Percentiles rank a stretch among this genome's conserved stretches.
phyloP scores from a whole-genome alignment of 1,140 invertebrate species.

The Drosophila biarmipes region DNA sequence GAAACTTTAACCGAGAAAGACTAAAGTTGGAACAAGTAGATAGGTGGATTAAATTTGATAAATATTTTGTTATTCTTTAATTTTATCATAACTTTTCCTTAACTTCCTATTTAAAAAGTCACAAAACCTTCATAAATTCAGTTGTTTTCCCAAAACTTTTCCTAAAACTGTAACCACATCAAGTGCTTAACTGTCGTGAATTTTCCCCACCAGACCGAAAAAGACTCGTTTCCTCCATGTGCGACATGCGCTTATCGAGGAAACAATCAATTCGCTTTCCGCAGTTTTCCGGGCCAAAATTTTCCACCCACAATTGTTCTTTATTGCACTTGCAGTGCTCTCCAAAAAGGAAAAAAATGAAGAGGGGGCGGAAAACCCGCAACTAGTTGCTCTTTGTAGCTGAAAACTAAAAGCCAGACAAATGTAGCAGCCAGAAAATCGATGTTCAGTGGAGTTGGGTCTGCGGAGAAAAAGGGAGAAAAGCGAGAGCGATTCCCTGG shows the following conservation, averaged over 20 bases:
- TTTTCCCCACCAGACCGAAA: constrained; percentile 5
- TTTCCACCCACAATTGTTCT: constrained; percentile 17
- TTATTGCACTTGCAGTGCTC: constrained; percentile 23
- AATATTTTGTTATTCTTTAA: no score
- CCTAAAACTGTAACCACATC: constrained; percentile 14
- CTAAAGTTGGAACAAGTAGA: no score
- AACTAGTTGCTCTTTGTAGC: constrained; percentile 69
- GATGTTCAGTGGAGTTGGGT: constrained; percentile 68
- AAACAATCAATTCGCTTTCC: constrained; percentile 47
- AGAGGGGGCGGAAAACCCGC: constrained; percentile 32
- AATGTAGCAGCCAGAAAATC: constrained; percentile 67
- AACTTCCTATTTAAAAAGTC: neutral
- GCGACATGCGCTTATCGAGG: constrained; percentile 26
- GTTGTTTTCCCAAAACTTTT: constrained; percentile 33
- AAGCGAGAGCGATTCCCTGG: constrained; percentile 7
- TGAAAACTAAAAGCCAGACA: constrained; percentile 71
- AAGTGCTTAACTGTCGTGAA: constrained; percentile 14
- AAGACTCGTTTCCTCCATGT: constrained; percentile 5
- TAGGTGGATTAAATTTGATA: no score
- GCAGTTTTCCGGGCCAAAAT: constrained; percentile 22
- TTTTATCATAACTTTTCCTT: neutral
- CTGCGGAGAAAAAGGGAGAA: constrained; percentile 27
- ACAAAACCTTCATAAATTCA: constrained; percentile 13
- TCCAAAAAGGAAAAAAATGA: neutral
- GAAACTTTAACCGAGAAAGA: no score